A percentile compares a stretch with the other conserved stretches of the same genome.
These are phyloP conservation scores for Pseudanteris insignis DNA, from an alignment of 2,888 invertebrate genomes.

Conservation along the genomic window DNA sequence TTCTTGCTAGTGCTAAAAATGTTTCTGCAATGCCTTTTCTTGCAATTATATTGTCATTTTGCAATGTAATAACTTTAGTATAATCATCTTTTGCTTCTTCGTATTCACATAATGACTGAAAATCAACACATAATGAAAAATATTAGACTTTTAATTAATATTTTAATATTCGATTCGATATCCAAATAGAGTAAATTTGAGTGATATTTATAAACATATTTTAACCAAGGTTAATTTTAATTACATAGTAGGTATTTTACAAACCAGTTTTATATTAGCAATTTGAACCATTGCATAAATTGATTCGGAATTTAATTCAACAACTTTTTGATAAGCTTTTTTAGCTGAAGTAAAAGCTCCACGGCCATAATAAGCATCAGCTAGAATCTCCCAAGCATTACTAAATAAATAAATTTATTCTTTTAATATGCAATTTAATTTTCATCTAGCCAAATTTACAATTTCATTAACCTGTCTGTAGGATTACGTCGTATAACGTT, in stretches of 20 bases:
- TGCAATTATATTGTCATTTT: constrained; percentile 75
- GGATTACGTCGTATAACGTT: constrained; percentile 76
- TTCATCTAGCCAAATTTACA: too few species aligned
- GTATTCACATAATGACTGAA: constrained; percentile 73
- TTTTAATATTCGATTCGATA: too few species aligned
- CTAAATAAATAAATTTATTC: constrained; percentile 54
- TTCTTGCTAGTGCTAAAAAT: constrained; percentile 76
- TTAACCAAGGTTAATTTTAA: too few species aligned
- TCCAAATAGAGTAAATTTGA: too few species aligned
- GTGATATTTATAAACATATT: too few species aligned
- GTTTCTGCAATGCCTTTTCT: constrained; percentile 86
- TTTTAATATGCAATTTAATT: too few species aligned
- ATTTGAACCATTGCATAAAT: constrained; percentile 80
- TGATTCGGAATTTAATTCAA: constrained; percentile 73
- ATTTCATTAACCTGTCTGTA: constrained; percentile 70
- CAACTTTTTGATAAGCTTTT: constrained; percentile 83
- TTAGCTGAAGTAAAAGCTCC: constrained; percentile 92
- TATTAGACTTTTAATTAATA: too few species aligned
- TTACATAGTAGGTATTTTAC: too few species aligned
- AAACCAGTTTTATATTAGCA: constrained; percentile 76
- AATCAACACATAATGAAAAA: background rate
- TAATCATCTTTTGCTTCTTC: constrained; percentile 79
- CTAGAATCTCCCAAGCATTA: constrained; percentile 85
- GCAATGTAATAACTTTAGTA: constrained; percentile 68
- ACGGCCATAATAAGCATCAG: constrained; percentile 87